phyloP scores from a whole-genome alignment of 1,140 invertebrate genomes.

The Hycleus phaleratus region DNA sequence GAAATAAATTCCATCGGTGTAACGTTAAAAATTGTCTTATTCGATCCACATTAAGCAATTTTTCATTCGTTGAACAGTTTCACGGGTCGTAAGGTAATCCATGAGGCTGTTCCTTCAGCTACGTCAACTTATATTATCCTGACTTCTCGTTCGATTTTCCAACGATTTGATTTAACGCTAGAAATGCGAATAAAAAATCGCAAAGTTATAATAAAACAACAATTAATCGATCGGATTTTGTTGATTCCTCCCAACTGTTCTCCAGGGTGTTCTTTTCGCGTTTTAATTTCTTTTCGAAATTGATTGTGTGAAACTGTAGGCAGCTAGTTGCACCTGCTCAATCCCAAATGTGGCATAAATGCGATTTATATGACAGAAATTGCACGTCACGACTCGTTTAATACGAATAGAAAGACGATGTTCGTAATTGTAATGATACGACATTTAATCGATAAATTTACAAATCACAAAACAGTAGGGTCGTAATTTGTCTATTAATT shows the following conservation, averaged over 20 bases:
- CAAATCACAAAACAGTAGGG: too few relatives aligned
- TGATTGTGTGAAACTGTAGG: not conserved
- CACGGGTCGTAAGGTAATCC: conserved; percentile 6
- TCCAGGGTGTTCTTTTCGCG: too few relatives aligned
- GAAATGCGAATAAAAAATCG: too few relatives aligned
- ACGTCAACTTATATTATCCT: conserved; percentile 4
- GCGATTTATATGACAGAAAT: conserved; percentile 11
- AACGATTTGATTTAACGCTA: not conserved
- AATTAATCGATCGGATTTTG: too few relatives aligned
- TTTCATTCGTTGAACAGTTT: conserved; percentile 10
- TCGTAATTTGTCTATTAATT: not conserved
- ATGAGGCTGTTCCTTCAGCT: conserved; percentile 11
- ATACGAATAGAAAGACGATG: conserved; percentile 1
- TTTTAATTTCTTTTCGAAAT: not conserved
- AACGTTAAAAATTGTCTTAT: too few relatives aligned
- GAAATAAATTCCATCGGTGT: too few relatives aligned
- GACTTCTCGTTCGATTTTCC: not conserved
- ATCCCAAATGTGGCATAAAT: conserved; percentile 8
- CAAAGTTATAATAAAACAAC: too few relatives aligned
- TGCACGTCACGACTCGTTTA: conserved; percentile 18
- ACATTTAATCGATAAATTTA: conserved; percentile 20
- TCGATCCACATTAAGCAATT: not conserved
- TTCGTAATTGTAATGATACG: conserved; percentile 17
- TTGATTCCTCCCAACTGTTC: too few relatives aligned
- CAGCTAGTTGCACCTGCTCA: conserved; percentile 1